phyloP scores from a whole-genome alignment of 2,888 invertebrate species.

The Troilus luridus region DNA sequence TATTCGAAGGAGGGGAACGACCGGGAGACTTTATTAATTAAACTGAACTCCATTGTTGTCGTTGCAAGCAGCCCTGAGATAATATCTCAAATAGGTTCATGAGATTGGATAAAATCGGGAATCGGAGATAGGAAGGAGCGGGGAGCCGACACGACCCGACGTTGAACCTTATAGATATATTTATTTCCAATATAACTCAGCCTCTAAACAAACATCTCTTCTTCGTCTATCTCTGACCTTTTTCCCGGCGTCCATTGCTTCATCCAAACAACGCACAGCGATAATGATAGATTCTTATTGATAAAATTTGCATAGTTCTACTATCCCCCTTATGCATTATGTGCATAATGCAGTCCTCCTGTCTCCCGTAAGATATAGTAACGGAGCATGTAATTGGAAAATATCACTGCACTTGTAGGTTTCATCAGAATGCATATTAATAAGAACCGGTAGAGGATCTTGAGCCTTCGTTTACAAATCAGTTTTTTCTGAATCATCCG shows the following conservation, averaged over 20 bases:
- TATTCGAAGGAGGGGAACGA: neutral
- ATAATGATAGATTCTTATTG: slow-evolving; percentile 1
- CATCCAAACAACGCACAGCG: neutral
- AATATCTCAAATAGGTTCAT: slow-evolving; percentile 39
- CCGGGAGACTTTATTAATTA: neutral
- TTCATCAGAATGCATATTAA: neutral
- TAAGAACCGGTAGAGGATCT: neutral
- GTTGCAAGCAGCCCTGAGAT: slow-evolving; percentile 22
- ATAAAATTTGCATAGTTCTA: slow-evolving; percentile 29
- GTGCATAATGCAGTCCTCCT: neutral
- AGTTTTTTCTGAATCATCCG: neutral
- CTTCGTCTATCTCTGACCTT: neutral
- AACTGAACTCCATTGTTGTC: slow-evolving; percentile 40
- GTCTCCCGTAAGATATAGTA: neutral
- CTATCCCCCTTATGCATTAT: slow-evolving; percentile 12
- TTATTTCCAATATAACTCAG: slow-evolving; percentile 28
- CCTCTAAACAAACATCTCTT: neutral
- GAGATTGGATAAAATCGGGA: slow-evolving; percentile 46
- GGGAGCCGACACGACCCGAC: neutral
- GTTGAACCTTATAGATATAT: slow-evolving; percentile 25
- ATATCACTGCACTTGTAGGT: slow-evolving; percentile 3
- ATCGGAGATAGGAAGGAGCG: neutral
- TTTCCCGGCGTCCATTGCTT: neutral
- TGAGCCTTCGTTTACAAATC: neutral
- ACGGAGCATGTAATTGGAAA: slow-evolving; percentile 1